Conservation (phyloP, 2,797 vertebrate species). For the Rhadinocentrus ornatus region DNA sequence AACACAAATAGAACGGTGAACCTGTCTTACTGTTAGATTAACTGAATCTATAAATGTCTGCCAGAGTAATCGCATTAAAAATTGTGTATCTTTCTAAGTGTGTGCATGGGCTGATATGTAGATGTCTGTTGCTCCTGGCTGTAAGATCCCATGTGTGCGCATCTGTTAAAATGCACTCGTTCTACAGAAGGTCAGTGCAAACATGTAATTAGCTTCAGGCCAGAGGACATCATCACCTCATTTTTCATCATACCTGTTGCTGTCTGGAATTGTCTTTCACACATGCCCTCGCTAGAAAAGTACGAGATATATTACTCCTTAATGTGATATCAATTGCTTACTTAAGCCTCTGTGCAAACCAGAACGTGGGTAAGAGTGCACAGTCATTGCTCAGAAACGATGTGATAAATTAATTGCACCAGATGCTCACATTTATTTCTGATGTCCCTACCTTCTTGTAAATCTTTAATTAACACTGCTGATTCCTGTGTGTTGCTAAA, state of each 20-base stretch:
- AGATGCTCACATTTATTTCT: constrained; percentile 73
- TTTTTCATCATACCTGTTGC: constrained; percentile 35
- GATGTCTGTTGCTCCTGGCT: constrained; percentile 16
- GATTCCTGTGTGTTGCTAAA: constrained; percentile 74
- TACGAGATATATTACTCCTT: constrained; percentile 56
- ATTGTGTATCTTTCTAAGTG: constrained; percentile 34
- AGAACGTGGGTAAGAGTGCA: constrained; percentile 38
- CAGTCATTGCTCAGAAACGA: constrained; percentile 39
- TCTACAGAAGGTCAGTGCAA: constrained; percentile 39
- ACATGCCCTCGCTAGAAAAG: constrained; percentile 42
- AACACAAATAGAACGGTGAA: constrained; percentile 65
- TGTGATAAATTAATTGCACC: constrained; percentile 63
- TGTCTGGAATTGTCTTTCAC: constrained; percentile 39
- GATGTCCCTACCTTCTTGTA: constrained; percentile 69
- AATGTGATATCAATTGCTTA: constrained; percentile 63
- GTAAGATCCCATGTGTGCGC: constrained; percentile 8
- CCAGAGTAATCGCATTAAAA: constrained; percentile 65
- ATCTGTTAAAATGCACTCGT: constrained; percentile 24
- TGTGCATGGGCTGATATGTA: constrained; percentile 19
- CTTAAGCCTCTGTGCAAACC: constrained; percentile 42
- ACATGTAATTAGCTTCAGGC: constrained; percentile 46
- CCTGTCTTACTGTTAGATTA: constrained; percentile 72
- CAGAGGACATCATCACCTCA: constrained; percentile 23
- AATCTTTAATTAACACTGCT: constrained; percentile 79
- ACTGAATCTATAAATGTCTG: constrained; percentile 70